phyloP scores from a whole-genome alignment of 2,113 vertebrate genomes.

The Actenoides lindsayi region DNA sequence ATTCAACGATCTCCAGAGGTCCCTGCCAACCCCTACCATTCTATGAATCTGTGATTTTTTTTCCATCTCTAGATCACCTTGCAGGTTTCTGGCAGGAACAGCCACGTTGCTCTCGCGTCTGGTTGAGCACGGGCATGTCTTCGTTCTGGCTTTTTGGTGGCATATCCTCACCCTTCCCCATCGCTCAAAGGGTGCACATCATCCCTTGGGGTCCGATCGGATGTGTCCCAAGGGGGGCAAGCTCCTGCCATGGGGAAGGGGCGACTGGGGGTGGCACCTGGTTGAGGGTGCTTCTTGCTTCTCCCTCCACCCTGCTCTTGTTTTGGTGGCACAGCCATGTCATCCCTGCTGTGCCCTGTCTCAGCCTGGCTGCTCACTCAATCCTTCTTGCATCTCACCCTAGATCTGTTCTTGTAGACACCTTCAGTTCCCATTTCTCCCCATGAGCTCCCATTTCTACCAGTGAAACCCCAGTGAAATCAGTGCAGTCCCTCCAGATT shows the following conservation, averaged over 20 bases:
- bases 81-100: background rate
- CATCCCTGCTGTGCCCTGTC: background rate
- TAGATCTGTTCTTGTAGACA: background rate
- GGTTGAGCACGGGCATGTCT: background rate
- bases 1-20: no score
- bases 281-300: background rate
- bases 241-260: background rate
- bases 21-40: no score
- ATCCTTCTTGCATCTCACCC: background rate
- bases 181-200: fast-evolving
- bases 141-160: background rate
- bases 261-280: background rate
- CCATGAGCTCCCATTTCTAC: background rate
- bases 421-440: background rate
- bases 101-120: fast-evolving
- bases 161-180: background rate
- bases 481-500: background rate
- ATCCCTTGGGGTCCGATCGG: background rate
- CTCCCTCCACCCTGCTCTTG: background rate
- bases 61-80: background rate
- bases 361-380: background rate
- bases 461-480: fast-evolving
- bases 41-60: background rate
- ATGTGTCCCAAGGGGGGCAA: fast-evolving
- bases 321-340: background rate